These are phyloP conservation scores for Acleris holmiana DNA, from an alignment of 2,888 invertebrate genomes.

Conservation along the genomic window DNA sequence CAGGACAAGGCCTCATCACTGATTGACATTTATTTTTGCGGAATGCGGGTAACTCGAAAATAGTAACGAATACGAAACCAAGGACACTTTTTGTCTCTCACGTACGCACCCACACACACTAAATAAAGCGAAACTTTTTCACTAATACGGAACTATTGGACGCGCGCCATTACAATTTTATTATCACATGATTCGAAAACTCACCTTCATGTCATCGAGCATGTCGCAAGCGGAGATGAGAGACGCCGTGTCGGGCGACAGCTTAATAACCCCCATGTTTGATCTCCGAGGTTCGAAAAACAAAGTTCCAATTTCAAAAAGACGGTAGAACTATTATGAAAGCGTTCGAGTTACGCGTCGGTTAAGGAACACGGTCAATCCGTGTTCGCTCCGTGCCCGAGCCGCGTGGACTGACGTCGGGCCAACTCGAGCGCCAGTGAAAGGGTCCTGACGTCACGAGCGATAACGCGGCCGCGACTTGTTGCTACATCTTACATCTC, in stretches of 20 bases:
- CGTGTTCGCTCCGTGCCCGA: slow-evolving; percentile 79
- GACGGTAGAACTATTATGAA: slow-evolving; percentile 13
- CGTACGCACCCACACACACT: slow-evolving; percentile 56
- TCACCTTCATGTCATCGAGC: slow-evolving; percentile 82
- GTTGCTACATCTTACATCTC: slow-evolving; percentile 71
- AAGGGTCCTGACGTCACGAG: slow-evolving; percentile 85
- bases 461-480: slow-evolving; percentile 77
- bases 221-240: slow-evolving; percentile 77
- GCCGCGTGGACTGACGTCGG: slow-evolving; percentile 77
- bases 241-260: slow-evolving; percentile 73
- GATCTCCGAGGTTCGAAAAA: slow-evolving; percentile 20
- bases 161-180: slow-evolving; percentile 50
- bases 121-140: slow-evolving; percentile 58
- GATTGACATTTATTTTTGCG: background rate
- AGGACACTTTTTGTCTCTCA: slow-evolving; percentile 32
- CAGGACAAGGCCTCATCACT: no score
- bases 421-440: slow-evolving; percentile 71
- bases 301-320: background rate
- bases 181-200: slow-evolving; percentile 59
- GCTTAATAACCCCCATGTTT: slow-evolving; percentile 78
- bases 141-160: slow-evolving; percentile 63
- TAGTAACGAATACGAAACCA: slow-evolving; percentile 11
- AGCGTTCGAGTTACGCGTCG: slow-evolving; percentile 46
- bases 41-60: slow-evolving; percentile 19
- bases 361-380: slow-evolving; percentile 69